Conservation (phyloP, 53 echinoderm and acorn worm genomes). For the Antedon mediterranea region DNA sequence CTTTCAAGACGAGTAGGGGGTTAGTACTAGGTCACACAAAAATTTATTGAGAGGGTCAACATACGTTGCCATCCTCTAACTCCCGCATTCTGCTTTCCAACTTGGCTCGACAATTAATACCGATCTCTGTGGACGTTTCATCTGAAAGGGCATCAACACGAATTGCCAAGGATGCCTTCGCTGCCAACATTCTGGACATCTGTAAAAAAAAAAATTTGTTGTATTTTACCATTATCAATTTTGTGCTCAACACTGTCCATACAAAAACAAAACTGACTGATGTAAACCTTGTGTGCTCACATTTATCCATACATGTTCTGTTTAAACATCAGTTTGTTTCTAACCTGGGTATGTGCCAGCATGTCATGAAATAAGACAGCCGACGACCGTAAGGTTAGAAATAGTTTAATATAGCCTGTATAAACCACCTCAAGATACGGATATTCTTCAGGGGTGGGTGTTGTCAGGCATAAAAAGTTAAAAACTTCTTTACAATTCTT, state of each 20-base stretch:
- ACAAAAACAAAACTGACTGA: too few species aligned
- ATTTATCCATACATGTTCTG: too few species aligned
- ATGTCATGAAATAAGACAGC: not conserved
- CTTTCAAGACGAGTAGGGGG: too few species aligned
- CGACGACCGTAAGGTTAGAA: not conserved
- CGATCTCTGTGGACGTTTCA: slow-evolving; percentile 56
- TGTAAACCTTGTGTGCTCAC: too few species aligned
- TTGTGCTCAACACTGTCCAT: too few species aligned
- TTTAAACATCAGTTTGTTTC: not conserved
- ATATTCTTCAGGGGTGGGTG: not conserved
- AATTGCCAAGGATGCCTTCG: slow-evolving; percentile 74
- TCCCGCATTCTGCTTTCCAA: slow-evolving; percentile 66
- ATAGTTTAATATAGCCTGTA: not conserved
- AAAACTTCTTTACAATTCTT: too few species aligned
- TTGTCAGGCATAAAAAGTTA: not conserved
- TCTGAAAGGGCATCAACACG: slow-evolving; percentile 86
- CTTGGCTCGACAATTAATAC: slow-evolving; percentile 82
- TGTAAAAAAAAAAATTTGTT: slow-evolving; percentile 1
- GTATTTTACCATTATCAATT: too few species aligned
- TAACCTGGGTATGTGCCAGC: not conserved
- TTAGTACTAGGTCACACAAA: too few species aligned
- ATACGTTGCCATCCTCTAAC: slow-evolving; percentile 64
- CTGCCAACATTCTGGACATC: slow-evolving; percentile 88
- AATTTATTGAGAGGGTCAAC: too few species aligned
- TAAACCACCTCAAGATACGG: not conserved